A percentile compares a stretch with the other conserved stretches of the same genome.
phyloP scores from a whole-genome alignment of 1,140 invertebrate genomes.

The Drosophila mayri region DNA sequence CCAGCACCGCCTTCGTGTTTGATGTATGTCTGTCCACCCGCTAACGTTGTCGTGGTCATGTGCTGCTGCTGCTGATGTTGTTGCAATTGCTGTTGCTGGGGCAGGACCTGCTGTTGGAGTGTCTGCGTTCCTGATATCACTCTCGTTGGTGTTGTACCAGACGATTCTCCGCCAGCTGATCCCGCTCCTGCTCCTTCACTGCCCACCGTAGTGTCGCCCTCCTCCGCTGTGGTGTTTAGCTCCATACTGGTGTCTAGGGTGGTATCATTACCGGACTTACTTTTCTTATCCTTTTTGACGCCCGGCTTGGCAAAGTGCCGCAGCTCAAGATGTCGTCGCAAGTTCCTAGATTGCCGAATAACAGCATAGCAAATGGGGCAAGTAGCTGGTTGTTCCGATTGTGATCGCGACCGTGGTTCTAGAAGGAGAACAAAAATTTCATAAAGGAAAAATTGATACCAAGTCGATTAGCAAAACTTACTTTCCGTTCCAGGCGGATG shows the following conservation, averaged over 20 bases:
- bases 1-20: constrained; percentile 59
- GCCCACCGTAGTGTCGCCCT: constrained; percentile 59
- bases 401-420: constrained; percentile 86
- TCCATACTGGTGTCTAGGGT: constrained; percentile 63
- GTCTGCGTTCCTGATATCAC: constrained; percentile 52
- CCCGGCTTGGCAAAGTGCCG: constrained; percentile 85
- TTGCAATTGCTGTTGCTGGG: constrained; percentile 64
- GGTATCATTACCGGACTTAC: constrained; percentile 81
- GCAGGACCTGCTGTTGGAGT: constrained; percentile 51
- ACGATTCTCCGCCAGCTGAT: constrained; percentile 25
- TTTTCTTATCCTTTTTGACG: constrained; percentile 85
- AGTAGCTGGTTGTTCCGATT: constrained; percentile 88
- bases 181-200: constrained; percentile 31
- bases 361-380: constrained; percentile 88
- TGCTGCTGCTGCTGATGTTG: constrained; percentile 62
- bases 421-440: neutral
- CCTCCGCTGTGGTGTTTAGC: constrained; percentile 66
- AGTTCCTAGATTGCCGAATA: constrained; percentile 87
- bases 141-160: constrained; percentile 54
- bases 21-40: constrained; percentile 69
- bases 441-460: neutral
- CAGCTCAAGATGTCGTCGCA: constrained; percentile 86
- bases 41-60: constrained; percentile 58
- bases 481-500: constrained; percentile 76
- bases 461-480: constrained; percentile 33